Base-by-base conservation (phyloP, 92 coral and sea anemone genomes). In the Heteractis magnifica region DNA sequence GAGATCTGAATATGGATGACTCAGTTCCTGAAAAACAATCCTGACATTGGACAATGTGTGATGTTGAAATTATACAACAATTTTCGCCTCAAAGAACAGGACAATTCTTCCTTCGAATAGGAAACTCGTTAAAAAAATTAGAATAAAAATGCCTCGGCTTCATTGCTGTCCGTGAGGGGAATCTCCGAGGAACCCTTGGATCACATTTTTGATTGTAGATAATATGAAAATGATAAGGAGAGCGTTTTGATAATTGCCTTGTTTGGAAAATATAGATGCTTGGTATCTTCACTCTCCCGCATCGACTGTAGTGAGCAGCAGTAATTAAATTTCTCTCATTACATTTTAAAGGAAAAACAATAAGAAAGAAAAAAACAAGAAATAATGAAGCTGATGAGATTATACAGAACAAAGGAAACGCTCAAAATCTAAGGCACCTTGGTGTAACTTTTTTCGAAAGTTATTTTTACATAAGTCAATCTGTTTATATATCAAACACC, bases 291-390 rank as follows among this genome's bases (percentile, higher is more conserved):
- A 18, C 77, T 62, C 84, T 65, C 84, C 77, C 76, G 73, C 76
- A 8, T 49, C 41, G 84, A 49, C 7, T 16, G 12, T 49, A 9
- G 75, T 49, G 41, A n/a, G 77, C 20, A 10, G 19, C 75, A 21
- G 48, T 60, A 49, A 60, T 79, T 79, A 52, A 50, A 79, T 79
- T 79, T 79, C 71, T 62, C 58, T 62, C 58, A 16, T 59, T 64
- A 41, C 74, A 64, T 49, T 79, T 41, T 4, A 8, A 51, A 52
- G 18, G 16, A 21, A 16, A 52, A 10, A 49, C n/a, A 76, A 8
- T 51, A 75, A 2, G 52, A 76, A 49, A 6, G 79, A 76, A 76
- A 51, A 76, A 52, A 50, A 4, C 4, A 53, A 53, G 13, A 12
- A 12, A 12, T 8, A 1, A 12, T 8, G 13, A 12, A 53, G 13